Conservation (phyloP, 2,797 vertebrate genomes). For the Capromys pilorides region DNA sequence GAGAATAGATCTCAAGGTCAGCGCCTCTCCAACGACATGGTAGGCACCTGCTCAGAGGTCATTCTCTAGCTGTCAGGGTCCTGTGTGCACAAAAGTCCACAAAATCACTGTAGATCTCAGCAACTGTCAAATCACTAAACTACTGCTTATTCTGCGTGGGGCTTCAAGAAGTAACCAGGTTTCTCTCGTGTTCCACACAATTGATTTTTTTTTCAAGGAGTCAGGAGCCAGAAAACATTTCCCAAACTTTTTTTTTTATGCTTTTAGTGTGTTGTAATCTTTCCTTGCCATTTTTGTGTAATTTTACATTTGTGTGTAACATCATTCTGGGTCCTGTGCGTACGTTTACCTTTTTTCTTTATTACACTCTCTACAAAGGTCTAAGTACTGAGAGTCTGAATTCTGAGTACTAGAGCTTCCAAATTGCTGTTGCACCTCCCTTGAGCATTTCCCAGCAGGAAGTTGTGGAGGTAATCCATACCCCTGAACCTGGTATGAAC, state of each 20-base stretch:
- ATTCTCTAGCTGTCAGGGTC: neutral
- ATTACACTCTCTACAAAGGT: neutral
- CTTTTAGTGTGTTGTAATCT: neutral
- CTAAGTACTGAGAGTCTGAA: neutral
- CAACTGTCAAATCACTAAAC: neutral
- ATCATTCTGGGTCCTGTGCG: neutral
- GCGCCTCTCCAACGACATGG: too few relatives aligned
- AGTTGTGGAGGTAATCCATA: neutral
- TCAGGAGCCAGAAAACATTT: neutral
- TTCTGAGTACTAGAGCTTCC: neutral
- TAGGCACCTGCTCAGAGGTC: too few relatives aligned
- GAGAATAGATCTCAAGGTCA: too few relatives aligned
- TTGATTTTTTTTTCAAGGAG: neutral
- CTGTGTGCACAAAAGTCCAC: neutral
- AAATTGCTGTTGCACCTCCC: neutral
- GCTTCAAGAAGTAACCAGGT: neutral
- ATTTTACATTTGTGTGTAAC: neutral
- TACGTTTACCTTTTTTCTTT: neutral
- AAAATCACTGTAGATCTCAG: neutral
- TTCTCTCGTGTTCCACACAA: neutral
- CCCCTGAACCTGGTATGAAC: neutral
- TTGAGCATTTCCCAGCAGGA: neutral
- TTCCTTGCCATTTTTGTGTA: neutral
- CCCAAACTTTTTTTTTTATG: neutral
- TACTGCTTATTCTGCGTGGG: neutral